Conservation (phyloP, 2,888 invertebrate species). For the Urechis unicinctus region DNA sequence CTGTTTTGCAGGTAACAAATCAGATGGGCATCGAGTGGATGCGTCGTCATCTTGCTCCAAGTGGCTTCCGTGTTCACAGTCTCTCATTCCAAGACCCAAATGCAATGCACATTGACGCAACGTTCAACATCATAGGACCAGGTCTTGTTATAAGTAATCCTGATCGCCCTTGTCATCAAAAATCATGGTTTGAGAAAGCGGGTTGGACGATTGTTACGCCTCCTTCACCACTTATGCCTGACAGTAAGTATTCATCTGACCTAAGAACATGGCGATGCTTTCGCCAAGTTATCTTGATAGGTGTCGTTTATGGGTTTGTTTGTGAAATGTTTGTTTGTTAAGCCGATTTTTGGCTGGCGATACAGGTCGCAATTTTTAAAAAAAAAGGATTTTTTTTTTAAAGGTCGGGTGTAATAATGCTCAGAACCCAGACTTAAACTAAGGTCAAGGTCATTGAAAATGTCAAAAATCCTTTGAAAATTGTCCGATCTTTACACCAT, state of each 20-base stretch:
- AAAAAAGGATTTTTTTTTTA: no score
- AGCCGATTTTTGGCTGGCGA: no score
- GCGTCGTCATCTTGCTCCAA: constrained; percentile 17
- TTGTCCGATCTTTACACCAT: no score
- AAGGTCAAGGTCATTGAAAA: no score
- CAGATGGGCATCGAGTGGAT: constrained; percentile 22
- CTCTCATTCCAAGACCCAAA: constrained; percentile 21
- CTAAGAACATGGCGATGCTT: no score
- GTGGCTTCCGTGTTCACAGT: constrained; percentile 19
- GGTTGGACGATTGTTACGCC: constrained; percentile 21
- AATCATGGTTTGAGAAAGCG: constrained; percentile 19
- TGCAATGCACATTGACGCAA: constrained; percentile 26
- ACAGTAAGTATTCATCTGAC: constrained; percentile 17
- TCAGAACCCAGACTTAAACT: no score
- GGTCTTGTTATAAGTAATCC: constrained; percentile 23
- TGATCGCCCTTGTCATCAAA: constrained; percentile 22
- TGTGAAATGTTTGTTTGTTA: no score
- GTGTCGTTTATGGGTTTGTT: no score
- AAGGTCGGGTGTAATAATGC: no score
- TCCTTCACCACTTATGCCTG: constrained; percentile 18
- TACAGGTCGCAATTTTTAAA: no score
- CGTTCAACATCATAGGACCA: constrained; percentile 22
- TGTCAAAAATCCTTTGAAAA: no score
- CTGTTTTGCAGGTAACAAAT: constrained; percentile 25
- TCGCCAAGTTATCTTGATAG: no score